Conservation (phyloP, 2,113 vertebrate species). For the Xiphophorus maculatus region DNA sequence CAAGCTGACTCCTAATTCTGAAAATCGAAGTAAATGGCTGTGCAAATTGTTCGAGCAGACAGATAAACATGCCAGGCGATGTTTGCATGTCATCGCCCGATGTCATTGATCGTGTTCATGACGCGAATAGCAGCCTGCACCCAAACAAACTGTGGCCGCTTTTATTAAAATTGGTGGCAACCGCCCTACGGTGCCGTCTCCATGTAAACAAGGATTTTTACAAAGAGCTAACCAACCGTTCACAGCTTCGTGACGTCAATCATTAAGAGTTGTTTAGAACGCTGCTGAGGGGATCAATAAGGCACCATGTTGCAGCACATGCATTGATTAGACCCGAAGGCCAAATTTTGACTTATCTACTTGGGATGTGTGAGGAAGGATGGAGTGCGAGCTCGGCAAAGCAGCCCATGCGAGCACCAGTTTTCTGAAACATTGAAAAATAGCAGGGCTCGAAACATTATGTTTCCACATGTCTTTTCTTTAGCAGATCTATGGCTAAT, state of each 20-base stretch:
- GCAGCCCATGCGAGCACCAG: not conserved
- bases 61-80: not conserved
- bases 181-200: not conserved
- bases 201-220: slow-evolving; percentile 12
- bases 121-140: not conserved
- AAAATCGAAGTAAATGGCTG: not conserved
- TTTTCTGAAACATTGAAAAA: not conserved
- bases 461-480: not conserved
- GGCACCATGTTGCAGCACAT: slow-evolving; percentile 14
- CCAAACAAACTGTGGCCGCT: not conserved
- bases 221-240: slow-evolving; percentile 1
- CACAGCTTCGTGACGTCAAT: not conserved
- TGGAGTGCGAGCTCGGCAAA: not conserved
- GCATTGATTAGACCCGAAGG: slow-evolving; percentile 35
- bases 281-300: slow-evolving; percentile 32
- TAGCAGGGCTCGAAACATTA: not conserved
- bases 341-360: slow-evolving; percentile 4
- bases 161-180: not conserved
- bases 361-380: not conserved
- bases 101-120: not conserved
- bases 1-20: slow-evolving; percentile 3
- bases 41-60: not conserved
- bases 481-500: slow-evolving; percentile 1
- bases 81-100: not conserved
- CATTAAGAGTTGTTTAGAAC: not conserved